Base-by-base conservation (phyloP, 2,888 invertebrate species). In the Protophormia terraenovae region DNA sequence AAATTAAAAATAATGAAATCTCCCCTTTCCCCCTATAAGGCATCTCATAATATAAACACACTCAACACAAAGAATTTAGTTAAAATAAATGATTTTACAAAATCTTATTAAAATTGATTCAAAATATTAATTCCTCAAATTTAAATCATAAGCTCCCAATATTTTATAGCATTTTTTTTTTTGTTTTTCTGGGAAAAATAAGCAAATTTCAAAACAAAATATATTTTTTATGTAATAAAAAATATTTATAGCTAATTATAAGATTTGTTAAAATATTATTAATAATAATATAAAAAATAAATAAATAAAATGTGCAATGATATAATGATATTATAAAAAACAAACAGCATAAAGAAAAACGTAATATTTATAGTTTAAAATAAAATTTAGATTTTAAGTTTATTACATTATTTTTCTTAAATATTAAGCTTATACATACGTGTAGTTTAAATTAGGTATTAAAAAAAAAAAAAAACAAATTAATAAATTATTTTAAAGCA, bases 251-350 rank as follows among this genome's bases (percentile, higher is more conserved):
- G 12, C 10, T 77, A 71, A 71, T 19, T 14, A 27, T 79, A 66
- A 80, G 32, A 60, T 66, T 55, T 86, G 79, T 79, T 83, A 81
- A 84, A 75, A 64, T 24, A 62, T 47, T 67, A 73, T 41, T 16
- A 41, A 60, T 41, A 47, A 64, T 64, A 73, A 67, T n/a, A n/a
- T 10, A 27, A 73, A 67, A 72, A 60, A n/a, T n/a, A 16, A 64
- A 24, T 16, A 10, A 75, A 45, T 41, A 78, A 50, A 53, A 50
- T 66, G 76, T 83, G 80, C 72, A 78, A 83, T 86, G 72, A 72
- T 73, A 76, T 71, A 73, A 71, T 79, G 22, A 76, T 47, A 73
- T 60, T 76, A 62, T 60, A 45, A 75, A 19, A 12, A 71, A 55
- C n/a, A 78, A 77, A 19, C 32, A 32, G 12, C 77, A 69, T 77